Percentiles rank a stretch among this genome's conserved stretches.
These are phyloP conservation scores for Pollenia angustigena DNA, from an alignment of 2,888 invertebrate genomes.

Conservation along the genomic window DNA sequence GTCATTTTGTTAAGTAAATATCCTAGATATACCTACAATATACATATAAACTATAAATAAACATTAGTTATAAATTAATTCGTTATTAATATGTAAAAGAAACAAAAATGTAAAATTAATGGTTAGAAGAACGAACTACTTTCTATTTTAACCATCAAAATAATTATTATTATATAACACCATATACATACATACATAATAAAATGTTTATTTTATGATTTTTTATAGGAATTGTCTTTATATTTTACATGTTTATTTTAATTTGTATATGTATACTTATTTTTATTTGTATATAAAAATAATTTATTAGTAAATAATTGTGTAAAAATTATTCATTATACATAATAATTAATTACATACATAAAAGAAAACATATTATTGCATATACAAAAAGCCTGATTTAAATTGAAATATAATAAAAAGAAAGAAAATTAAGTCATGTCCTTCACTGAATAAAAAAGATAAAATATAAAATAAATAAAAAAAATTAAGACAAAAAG, in stretches of 20 bases:
- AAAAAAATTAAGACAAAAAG: constrained; percentile 4
- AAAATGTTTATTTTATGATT: constrained; percentile 56
- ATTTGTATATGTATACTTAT: background rate
- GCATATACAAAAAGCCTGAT: constrained; percentile 36
- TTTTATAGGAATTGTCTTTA: constrained; percentile 57
- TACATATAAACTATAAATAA: constrained; percentile 68
- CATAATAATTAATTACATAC: constrained; percentile 44
- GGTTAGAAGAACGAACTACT: constrained; percentile 52
- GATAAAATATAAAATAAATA: constrained; percentile 36
- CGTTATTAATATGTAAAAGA: constrained; percentile 25
- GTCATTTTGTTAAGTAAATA: constrained; percentile 80
- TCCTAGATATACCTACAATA: constrained; percentile 70
- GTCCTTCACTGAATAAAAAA: constrained; percentile 34
- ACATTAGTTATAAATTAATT: constrained; percentile 55
- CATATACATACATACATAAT: constrained; percentile 5
- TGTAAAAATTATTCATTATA: constrained; percentile 60
- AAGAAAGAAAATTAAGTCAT: constrained; percentile 19
- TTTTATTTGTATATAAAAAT: constrained; percentile 53
- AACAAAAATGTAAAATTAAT: constrained; percentile 15
- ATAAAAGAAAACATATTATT: constrained; percentile 36
- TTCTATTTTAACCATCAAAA: constrained; percentile 45
- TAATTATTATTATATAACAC: constrained; percentile 3
- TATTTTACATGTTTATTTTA: constrained; percentile 44
- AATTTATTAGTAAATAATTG: constrained; percentile 62
- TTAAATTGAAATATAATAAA: constrained; percentile 37